Conservation (phyloP, 2,797 vertebrate genomes). For the Neostethus bicornis region DNA sequence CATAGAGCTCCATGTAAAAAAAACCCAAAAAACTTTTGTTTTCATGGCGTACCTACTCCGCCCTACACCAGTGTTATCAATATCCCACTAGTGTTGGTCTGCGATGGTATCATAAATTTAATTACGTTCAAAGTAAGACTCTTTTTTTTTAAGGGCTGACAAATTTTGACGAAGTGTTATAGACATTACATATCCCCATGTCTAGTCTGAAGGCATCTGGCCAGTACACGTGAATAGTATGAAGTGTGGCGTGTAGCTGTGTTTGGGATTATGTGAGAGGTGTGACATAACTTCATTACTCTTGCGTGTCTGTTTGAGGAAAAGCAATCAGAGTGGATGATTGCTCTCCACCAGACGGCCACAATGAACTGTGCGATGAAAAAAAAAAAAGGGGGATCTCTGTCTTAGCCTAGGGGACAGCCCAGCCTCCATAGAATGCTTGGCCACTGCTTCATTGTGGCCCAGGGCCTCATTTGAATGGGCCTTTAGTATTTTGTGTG, state of each 20-base stretch:
- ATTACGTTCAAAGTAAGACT: too few relatives aligned
- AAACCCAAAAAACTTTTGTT: too few relatives aligned
- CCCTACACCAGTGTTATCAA: too few relatives aligned
- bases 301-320: conserved; percentile 34
- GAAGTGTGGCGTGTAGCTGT: conserved; percentile 36
- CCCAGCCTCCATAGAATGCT: conserved; percentile 68
- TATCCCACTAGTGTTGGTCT: too few relatives aligned
- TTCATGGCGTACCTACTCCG: too few relatives aligned
- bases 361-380: conserved; percentile 72
- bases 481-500: conserved; percentile 90
- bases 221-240: conserved; percentile 46
- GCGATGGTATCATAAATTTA: too few relatives aligned
- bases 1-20: too few relatives aligned
- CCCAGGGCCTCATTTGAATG: conserved; percentile 88
- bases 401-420: conserved; percentile 64
- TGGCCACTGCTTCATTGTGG: conserved; percentile 88
- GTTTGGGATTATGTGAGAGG: conserved; percentile 40
- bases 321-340: conserved; percentile 56
- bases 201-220: conserved; percentile 35
- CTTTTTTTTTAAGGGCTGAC: too few relatives aligned
- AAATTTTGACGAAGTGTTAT: too few relatives aligned
- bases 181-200: conserved; percentile 39
- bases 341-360: conserved; percentile 57
- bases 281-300: conserved; percentile 42
- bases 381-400: conserved; percentile 66